Evolutionary conservation across 1,140 invertebrate genomes (phyloP).

Genomic region (Ostrea edulis): DNA sequence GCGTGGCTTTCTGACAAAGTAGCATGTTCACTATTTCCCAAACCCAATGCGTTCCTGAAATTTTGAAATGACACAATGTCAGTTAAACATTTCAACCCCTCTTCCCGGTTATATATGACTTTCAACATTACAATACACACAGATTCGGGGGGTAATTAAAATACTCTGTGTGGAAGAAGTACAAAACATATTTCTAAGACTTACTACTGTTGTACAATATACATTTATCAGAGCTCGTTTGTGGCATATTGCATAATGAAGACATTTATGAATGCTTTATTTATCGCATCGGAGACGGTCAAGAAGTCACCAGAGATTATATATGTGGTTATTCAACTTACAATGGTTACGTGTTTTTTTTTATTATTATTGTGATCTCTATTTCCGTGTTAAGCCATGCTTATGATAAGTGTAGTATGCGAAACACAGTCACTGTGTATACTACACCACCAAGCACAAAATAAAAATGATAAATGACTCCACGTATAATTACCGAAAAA

Average conservation of each 20-base stretch:
- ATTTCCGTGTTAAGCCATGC: background rate
- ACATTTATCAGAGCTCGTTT: background rate
- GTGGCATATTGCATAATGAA: background rate
- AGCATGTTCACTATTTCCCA: slow-evolving; percentile 66
- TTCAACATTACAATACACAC: too few species aligned
- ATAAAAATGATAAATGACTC: too few species aligned
- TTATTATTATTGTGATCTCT: background rate
- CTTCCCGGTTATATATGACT: too few species aligned
- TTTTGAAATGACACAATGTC: background rate
- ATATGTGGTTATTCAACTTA: background rate
- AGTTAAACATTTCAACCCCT: too few species aligned
- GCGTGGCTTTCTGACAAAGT: slow-evolving; percentile 37
- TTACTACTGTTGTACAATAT: background rate
- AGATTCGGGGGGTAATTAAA: too few species aligned
- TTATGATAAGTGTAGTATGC: background rate
- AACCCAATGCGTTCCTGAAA: slow-evolving; percentile 68
- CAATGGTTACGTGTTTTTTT: background rate
- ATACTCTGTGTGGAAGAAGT: too few species aligned
- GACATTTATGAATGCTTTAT: background rate
- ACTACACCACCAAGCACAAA: too few species aligned
- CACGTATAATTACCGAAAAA: too few species aligned
- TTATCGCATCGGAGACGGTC: too few species aligned
- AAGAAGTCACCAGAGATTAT: background rate
- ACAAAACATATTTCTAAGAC: too few species aligned
- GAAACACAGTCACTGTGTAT: background rate